A percentile compares a stretch with the other conserved stretches of the same genome.
phyloP scores from a whole-genome alignment of 2,113 vertebrate species.

The Daubentonia madagascariensis region DNA sequence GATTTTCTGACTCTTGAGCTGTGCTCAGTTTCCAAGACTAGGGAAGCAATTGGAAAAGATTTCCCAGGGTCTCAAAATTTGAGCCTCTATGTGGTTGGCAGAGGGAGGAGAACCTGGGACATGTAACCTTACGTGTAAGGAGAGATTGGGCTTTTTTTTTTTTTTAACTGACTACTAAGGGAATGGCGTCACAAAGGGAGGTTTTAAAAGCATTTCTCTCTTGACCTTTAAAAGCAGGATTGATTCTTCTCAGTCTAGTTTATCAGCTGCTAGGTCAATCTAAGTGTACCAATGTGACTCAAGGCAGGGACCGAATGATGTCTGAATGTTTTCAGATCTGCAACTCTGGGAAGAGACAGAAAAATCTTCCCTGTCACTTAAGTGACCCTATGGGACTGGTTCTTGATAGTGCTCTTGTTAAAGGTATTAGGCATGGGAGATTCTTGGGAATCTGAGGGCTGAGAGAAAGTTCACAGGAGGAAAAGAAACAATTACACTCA shows the following conservation, averaged over 20 bases:
- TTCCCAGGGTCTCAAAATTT: conserved; percentile 1
- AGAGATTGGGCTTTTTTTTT: background rate
- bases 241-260: background rate
- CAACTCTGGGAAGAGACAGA: background rate
- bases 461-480: background rate
- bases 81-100: background rate
- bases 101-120: background rate
- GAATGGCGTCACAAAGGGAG: background rate
- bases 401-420: background rate
- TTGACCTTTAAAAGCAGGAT: background rate
- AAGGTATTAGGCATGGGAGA: background rate
- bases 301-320: background rate
- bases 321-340: background rate
- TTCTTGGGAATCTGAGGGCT: background rate
- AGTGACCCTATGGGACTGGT: background rate
- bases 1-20: conserved; percentile 29
- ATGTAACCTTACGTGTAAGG: background rate
- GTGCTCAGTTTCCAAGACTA: conserved; percentile 17
- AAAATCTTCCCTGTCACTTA: background rate
- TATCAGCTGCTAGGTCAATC: background rate
- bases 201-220: background rate
- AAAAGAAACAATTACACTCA: background rate
- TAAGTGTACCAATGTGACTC: background rate
- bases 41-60: background rate
- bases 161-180: background rate